A percentile compares a stretch with the other conserved stretches of the same genome.
These are phyloP conservation scores for Pogonognathellus flavescens DNA, from an alignment of 1,140 invertebrate species.

Conservation along the genomic window DNA sequence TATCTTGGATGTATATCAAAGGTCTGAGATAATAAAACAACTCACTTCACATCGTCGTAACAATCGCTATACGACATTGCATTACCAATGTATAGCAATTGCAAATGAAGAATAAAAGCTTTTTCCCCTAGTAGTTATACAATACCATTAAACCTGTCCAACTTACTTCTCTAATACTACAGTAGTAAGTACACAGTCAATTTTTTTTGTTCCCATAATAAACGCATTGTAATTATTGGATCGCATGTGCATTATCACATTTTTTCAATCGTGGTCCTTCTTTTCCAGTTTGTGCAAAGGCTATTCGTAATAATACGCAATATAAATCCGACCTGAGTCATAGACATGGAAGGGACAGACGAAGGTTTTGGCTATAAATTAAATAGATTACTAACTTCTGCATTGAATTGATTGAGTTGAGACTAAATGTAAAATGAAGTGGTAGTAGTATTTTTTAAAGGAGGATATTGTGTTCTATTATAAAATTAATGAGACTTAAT, in stretches of 20 bases:
- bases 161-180: background rate
- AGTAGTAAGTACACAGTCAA: background rate
- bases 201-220: slow-evolving; percentile 22
- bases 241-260: background rate
- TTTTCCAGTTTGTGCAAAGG: background rate
- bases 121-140: too few species aligned
- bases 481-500: too few species aligned
- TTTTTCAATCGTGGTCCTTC: background rate
- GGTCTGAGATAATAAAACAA: slow-evolving; percentile 33
- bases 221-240: background rate
- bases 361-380: slow-evolving; percentile 37
- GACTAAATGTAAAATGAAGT: too few species aligned
- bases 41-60: slow-evolving; percentile 31
- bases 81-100: too few species aligned
- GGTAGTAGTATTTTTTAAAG: too few species aligned
- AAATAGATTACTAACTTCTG: background rate
- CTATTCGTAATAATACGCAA: slow-evolving; percentile 26
- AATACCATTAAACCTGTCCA: slow-evolving; percentile 8
- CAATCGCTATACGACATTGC: background rate
- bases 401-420: background rate
- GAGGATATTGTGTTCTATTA: too few species aligned
- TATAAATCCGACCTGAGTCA: slow-evolving; percentile 12
- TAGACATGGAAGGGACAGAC: slow-evolving; percentile 5
- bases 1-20: slow-evolving; percentile 25
- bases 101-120: too few species aligned